Evolutionary conservation across 2,113 vertebrate genomes (phyloP).

Genomic region (Romanogobio albipinnatus): DNA sequence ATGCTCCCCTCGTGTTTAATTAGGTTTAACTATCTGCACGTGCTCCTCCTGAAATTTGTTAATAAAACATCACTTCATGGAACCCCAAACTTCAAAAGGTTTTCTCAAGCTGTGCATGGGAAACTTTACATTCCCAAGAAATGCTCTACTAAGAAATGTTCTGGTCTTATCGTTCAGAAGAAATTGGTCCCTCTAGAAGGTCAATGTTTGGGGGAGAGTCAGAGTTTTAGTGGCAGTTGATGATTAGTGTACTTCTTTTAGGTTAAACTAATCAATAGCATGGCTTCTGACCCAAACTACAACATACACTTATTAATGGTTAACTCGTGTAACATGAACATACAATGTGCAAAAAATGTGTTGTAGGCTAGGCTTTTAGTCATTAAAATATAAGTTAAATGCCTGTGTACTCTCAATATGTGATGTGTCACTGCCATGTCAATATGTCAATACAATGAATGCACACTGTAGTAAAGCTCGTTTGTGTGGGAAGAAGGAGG

Average conservation of each 20-base stretch:
- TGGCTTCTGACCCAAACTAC: slow-evolving; percentile 30
- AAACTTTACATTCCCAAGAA: neutral
- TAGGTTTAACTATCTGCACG: too few species aligned
- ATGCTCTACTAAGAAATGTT: neutral
- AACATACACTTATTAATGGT: neutral
- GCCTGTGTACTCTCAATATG: neutral
- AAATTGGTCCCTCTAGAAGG: neutral
- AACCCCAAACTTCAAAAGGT: neutral
- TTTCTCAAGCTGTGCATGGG: neutral
- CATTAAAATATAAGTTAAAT: neutral
- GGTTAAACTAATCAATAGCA: neutral
- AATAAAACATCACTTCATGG: too few species aligned
- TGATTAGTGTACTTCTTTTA: neutral
- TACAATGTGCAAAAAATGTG: neutral
- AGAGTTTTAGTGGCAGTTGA: neutral
- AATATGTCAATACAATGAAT: too few species aligned
- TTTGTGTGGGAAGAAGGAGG: too few species aligned
- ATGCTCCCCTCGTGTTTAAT: too few species aligned
- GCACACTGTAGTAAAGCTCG: too few species aligned
- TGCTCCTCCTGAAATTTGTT: too few species aligned
- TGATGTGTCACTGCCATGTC: neutral
- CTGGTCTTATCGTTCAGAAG: neutral
- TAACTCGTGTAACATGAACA: neutral
- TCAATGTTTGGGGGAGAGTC: neutral
- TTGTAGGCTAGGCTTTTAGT: neutral